Evolutionary conservation across 2,797 vertebrate species (phyloP).

Genomic region (Remorina albescens): DNA sequence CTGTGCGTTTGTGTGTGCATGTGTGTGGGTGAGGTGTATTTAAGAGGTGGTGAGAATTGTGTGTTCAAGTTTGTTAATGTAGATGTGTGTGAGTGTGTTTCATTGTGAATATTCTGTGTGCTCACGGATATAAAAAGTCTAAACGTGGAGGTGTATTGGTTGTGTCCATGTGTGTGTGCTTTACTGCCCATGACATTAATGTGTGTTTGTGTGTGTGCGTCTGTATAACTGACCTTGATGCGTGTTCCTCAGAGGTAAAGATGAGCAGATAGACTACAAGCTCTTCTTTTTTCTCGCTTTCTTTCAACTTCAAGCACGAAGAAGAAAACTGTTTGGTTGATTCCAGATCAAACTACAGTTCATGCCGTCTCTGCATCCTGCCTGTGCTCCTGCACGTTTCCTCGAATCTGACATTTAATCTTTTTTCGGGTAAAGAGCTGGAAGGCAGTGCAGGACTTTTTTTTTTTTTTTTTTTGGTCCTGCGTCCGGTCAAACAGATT

Average conservation of each 20-base stretch:
- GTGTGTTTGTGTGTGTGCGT: slow-evolving; percentile 5
- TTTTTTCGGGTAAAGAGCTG: slow-evolving; percentile 18
- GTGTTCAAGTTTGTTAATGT: not conserved
- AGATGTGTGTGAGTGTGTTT: not conserved
- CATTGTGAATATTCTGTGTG: not conserved
- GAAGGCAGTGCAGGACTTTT: slow-evolving; percentile 15
- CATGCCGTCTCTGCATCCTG: slow-evolving; percentile 58
- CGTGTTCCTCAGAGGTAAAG: slow-evolving; percentile 50
- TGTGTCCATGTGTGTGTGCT: not conserved
- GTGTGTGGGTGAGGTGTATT: slow-evolving; percentile 15
- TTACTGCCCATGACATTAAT: not conserved
- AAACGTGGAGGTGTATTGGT: too few species aligned
- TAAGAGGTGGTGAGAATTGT: slow-evolving; percentile 20
- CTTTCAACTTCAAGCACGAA: slow-evolving; percentile 59
- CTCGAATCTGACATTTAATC: slow-evolving; percentile 76
- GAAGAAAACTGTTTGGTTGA: slow-evolving; percentile 39
- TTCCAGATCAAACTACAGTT: slow-evolving; percentile 55
- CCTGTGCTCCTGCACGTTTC: slow-evolving; percentile 52
- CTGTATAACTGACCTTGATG: slow-evolving; percentile 63
- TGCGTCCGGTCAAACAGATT: slow-evolving; percentile 44
- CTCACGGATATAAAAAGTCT: too few species aligned
- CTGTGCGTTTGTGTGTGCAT: slow-evolving; percentile 9
- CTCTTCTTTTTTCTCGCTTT: slow-evolving; percentile 47
- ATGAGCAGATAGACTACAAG: slow-evolving; percentile 40
- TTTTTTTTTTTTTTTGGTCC: not conserved